phyloP scores from a whole-genome alignment of 2,888 invertebrate species.

The Chalcis sispes region DNA sequence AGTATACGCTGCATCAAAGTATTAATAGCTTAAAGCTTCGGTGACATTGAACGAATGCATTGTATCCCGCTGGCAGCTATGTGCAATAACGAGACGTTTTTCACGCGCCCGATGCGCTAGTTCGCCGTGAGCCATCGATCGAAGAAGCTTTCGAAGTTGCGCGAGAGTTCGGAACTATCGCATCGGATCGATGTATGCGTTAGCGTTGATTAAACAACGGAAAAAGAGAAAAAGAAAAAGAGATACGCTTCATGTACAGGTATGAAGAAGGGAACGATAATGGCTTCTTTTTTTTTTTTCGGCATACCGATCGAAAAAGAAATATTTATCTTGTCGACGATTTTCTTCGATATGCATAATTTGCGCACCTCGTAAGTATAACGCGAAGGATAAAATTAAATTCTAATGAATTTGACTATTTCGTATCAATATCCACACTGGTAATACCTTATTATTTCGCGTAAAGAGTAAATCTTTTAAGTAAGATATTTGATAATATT shows the following conservation, averaged over 20 bases:
- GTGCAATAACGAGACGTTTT: no score
- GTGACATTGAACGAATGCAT: background rate
- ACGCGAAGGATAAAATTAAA: no score
- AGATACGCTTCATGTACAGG: background rate
- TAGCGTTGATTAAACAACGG: background rate
- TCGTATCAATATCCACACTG: no score
- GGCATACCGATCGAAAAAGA: background rate
- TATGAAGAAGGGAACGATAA: background rate
- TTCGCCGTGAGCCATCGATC: constrained; percentile 28
- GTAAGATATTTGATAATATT: no score
- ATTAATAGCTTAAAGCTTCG: constrained; percentile 27
- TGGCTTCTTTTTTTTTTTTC: background rate
- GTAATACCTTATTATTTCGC: no score
- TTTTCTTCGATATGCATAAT: no score
- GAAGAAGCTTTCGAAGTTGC: background rate
- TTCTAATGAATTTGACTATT: no score
- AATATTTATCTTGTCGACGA: background rate
- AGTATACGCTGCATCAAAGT: constrained; percentile 54
- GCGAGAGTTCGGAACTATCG: background rate
- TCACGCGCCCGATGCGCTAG: constrained; percentile 40
- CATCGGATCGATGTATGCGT: background rate
- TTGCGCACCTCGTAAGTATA: background rate
- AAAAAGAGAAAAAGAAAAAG: background rate
- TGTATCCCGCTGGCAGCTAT: background rate
- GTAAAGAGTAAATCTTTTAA: no score